These are phyloP conservation scores for Tenrec ecaudatus DNA, from an alignment of 2,113 vertebrate species.

Conservation along the genomic window DNA sequence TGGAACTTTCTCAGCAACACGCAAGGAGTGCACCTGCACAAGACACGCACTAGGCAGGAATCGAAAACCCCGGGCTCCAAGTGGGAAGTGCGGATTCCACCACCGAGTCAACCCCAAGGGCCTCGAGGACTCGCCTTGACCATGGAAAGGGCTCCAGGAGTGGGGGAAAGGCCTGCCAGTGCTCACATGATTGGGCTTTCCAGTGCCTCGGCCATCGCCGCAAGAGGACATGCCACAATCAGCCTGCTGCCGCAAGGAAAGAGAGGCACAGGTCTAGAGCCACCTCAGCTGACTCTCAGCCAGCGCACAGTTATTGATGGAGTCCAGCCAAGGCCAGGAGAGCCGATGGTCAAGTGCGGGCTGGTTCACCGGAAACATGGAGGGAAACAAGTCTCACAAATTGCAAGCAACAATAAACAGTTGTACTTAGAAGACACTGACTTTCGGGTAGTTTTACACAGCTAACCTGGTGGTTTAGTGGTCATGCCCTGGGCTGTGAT, in stretches of 20 bases:
- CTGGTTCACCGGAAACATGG: neutral
- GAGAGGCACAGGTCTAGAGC: accelerated
- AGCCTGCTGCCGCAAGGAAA: neutral
- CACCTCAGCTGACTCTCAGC: too few species aligned
- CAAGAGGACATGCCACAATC: neutral
- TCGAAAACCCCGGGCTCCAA: neutral
- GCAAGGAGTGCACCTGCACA: neutral
- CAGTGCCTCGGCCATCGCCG: neutral
- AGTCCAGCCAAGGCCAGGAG: neutral
- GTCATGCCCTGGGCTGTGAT: too few species aligned
- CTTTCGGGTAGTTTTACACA: neutral
- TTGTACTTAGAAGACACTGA: neutral
- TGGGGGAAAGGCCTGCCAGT: neutral
- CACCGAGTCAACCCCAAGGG: neutral
- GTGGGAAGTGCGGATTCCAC: neutral
- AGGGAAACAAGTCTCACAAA: too few species aligned
- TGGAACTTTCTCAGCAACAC: neutral
- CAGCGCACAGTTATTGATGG: accelerated
- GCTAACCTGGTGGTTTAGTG: too few species aligned
- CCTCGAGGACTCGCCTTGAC: neutral
- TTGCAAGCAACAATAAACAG: too few species aligned
- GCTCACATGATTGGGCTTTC: too few species aligned
- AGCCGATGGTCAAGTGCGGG: neutral
- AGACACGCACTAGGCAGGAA: neutral
- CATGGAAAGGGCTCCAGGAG: neutral